A percentile compares a stretch with the other conserved stretches of the same genome.
phyloP scores from a whole-genome alignment of 2,797 vertebrate genomes.

The Zenarchopterus dispar region DNA sequence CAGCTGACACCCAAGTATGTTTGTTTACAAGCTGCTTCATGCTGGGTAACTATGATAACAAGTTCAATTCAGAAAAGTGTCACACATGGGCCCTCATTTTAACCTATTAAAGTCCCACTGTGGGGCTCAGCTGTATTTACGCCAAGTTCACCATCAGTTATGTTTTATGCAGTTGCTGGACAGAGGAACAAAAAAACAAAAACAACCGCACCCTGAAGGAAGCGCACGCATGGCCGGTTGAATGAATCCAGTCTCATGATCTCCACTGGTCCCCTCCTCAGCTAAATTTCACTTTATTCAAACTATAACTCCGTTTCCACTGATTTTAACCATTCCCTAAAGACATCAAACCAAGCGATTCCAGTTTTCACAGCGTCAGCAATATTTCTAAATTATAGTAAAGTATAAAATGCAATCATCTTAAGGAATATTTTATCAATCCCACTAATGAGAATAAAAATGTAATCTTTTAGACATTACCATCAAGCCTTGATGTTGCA shows the following conservation, averaged over 20 bases:
- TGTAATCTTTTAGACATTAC: conserved; percentile 18
- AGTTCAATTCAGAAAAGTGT: background rate
- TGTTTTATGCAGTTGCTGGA: background rate
- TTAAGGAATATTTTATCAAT: background rate
- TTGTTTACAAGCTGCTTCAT: conserved; percentile 34
- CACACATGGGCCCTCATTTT: background rate
- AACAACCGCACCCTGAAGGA: conserved; percentile 2
- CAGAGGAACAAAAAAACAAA: background rate
- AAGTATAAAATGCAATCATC: conserved; percentile 1
- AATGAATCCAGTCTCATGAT: conserved; percentile 11
- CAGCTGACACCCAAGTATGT: conserved; percentile 29
- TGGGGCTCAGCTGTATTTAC: too few species aligned
- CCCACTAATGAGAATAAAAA: background rate
- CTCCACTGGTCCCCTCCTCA: background rate
- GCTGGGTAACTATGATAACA: conserved; percentile 19
- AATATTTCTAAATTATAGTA: background rate
- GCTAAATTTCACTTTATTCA: conserved; percentile 8
- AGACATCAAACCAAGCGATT: background rate
- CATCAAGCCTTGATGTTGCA: conserved; percentile 2
- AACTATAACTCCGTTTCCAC: background rate
- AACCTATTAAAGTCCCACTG: background rate
- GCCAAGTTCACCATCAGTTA: background rate
- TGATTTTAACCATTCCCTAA: background rate
- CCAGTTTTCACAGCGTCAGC: background rate
- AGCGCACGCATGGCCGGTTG: background rate